Evolutionary conservation across 2,888 invertebrate species (phyloP).

Genomic region (Epistrophe grossulariae): DNA sequence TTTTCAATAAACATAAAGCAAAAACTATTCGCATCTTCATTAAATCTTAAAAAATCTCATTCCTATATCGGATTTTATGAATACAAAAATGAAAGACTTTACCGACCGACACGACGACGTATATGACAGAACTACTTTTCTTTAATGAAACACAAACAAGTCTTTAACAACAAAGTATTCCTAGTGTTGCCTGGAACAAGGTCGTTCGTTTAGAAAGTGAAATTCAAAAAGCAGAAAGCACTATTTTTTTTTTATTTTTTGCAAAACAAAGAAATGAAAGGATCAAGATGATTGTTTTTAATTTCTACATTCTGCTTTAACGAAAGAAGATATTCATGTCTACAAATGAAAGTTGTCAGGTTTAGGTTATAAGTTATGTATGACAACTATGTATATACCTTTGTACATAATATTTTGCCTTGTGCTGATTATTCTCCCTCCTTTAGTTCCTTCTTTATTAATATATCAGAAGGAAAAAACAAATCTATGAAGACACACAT

Average conservation of each 20-base stretch:
- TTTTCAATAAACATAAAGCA: not conserved
- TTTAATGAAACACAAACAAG: not conserved
- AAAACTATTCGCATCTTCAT: not conserved
- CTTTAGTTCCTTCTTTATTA: constrained; percentile 8
- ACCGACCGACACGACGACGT: not conserved
- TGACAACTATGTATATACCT: not conserved
- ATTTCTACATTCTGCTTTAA: constrained; percentile 34
- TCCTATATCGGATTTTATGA: not conserved
- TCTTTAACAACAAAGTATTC: not conserved
- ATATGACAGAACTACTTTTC: constrained; percentile 5
- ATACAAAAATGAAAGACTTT: not conserved
- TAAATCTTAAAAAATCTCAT: not conserved
- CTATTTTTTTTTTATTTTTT: not conserved
- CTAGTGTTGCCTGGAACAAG: constrained; percentile 36
- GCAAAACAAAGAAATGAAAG: constrained; percentile 29
- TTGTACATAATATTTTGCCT: not conserved
- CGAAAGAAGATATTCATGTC: not conserved
- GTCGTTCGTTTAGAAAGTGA: constrained; percentile 29
- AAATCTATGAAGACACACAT: not conserved
- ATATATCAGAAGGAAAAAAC: not conserved
- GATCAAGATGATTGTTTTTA: constrained; percentile 59
- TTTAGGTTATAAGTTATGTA: constrained; percentile 36
- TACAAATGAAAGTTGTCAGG: constrained; percentile 51
- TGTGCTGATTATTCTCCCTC: not conserved
- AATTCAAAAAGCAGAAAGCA: constrained; percentile 23